Evolutionary conservation across 2,113 vertebrate species (phyloP), one percentile per base, ranked within the genome.

Genomic region (Brachyhypopomus gauderio): DNA sequence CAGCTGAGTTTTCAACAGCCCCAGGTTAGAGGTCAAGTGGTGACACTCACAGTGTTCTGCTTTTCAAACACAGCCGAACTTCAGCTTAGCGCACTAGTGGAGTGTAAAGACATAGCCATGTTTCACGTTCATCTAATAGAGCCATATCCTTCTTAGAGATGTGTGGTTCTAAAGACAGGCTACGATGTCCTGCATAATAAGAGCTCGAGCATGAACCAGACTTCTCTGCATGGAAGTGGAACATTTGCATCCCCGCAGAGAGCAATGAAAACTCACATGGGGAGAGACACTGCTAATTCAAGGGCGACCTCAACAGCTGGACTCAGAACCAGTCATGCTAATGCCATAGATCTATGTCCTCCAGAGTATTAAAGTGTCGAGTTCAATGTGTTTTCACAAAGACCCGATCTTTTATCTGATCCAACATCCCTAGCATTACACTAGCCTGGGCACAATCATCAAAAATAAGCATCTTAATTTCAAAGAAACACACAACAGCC

Each of bases 111-210:
- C 9, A 16, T 14, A 70, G 22, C 52, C 66, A 23, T 70, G 19
- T 17, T 55, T 66, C 3, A 67, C 63, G 8, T 38, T 19, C 55
- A 20, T 74, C 20, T 60, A 11, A 80, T 52, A 1, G 12, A 41
- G 7, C 71, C 78, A 80, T 69, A 64, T 80, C 71, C 79, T 74
- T 66, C 52, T 80, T 66, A 19, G 64, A 34, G 52, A 27, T 14
- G 23, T 56, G 60, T 38, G 78, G 56, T n/a, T 55, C 17, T 14
- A 34, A 73, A 12, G 25, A 73, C 17, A 63, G 38, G 34, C 71
- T 58, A 67, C 30, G 45, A 0, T 48, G 60, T 55, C 56, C 72
- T 36, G 30, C 1, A 34, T 0, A 48, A 48, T 45, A 38, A 56
- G 36, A 22, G 41, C 22, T n/a, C 48, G 45, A 41, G 20, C 20